Conservation (phyloP, 1,140 invertebrate species). For the Sinonovacula constricta region DNA sequence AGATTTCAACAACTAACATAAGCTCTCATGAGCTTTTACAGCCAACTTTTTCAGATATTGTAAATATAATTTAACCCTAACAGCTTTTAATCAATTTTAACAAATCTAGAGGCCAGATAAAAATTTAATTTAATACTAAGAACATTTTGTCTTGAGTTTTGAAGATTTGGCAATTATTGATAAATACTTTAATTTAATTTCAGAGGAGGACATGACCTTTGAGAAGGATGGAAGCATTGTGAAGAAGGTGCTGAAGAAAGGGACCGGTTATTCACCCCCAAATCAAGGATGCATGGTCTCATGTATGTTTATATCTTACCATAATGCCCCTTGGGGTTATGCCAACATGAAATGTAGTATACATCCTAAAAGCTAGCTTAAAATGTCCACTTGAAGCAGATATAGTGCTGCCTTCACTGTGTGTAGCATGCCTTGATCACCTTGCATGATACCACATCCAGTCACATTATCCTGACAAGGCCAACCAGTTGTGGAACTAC, state of each 20-base stretch:
- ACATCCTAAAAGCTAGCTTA: no score
- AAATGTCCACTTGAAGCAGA: no score
- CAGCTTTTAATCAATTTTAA: not conserved
- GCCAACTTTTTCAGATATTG: not conserved
- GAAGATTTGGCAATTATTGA: not conserved
- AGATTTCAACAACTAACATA: no score
- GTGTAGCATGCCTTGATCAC: no score
- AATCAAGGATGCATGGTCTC: constrained; percentile 38
- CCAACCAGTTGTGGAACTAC: no score
- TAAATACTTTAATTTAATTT: not conserved
- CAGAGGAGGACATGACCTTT: constrained; percentile 15
- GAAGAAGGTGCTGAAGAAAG: constrained; percentile 20
- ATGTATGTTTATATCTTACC: no score
- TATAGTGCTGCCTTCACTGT: no score
- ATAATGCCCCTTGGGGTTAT: no score
- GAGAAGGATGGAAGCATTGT: constrained; percentile 23
- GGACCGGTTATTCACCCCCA: constrained; percentile 8
- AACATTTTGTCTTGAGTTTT: not conserved
- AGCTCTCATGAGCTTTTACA: not conserved
- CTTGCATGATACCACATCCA: no score
- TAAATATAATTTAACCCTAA: not conserved
- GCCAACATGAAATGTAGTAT: no score
- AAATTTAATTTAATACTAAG: not conserved
- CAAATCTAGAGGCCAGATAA: not conserved
- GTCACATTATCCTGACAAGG: no score